These are phyloP conservation scores for Hystrix cristata DNA, from an alignment of 2,113 vertebrate genomes.

Conservation along the genomic window DNA sequence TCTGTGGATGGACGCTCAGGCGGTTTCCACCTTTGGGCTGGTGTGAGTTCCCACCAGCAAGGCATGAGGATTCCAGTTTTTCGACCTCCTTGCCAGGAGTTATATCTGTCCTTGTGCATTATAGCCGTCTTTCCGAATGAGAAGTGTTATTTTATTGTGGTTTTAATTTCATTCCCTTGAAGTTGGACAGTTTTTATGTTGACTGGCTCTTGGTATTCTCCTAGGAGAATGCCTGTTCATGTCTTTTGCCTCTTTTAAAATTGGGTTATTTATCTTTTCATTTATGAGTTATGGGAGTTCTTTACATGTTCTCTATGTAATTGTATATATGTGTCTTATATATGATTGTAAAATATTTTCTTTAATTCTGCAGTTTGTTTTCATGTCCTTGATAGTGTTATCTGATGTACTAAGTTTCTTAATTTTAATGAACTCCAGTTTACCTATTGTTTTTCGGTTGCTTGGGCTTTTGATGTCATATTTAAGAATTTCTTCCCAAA, in stretches of 20 bases:
- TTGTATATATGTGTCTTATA: not conserved
- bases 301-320: not conserved
- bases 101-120: too few relatives aligned
- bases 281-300: not conserved
- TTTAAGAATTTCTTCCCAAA: not conserved
- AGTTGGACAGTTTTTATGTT: not conserved
- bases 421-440: not conserved
- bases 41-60: rapidly evolving
- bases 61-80: not conserved
- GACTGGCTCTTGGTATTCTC: not conserved
- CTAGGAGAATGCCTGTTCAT: not conserved
- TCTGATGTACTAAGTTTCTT: not conserved
- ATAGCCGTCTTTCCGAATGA: rapidly evolving
- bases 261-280: not conserved
- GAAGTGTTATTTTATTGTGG: not conserved
- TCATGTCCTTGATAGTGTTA: not conserved
- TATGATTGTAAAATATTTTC: not conserved
- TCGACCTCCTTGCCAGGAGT: rapidly evolving
- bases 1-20: rapidly evolving
- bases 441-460: not conserved
- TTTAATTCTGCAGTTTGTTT: not conserved
- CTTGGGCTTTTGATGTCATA: not conserved
- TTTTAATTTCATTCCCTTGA: not conserved
- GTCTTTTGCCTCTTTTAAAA: not conserved
- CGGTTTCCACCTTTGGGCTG: not conserved